Conservation (phyloP, 2,113 vertebrate genomes). For the Bagarius yarrelli region DNA sequence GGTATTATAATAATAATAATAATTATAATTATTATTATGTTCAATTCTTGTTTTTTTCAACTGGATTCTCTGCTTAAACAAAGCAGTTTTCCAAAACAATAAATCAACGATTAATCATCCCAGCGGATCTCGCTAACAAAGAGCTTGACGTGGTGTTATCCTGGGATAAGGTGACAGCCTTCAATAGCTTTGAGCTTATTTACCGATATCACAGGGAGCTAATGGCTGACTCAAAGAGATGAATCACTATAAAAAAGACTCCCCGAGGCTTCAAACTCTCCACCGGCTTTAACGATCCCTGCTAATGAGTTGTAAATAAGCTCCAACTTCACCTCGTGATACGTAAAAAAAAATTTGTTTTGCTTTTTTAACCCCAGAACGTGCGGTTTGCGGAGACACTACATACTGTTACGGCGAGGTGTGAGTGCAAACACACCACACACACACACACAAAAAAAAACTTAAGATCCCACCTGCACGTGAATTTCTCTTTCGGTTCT, state of each 20-base stretch:
- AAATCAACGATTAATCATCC: background rate
- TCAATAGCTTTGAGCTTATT: constrained; percentile 6
- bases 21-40: background rate
- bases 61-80: too few relatives aligned
- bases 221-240: constrained; percentile 17
- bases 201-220: background rate
- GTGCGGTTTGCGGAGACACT: background rate
- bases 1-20: too few relatives aligned
- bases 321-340: background rate
- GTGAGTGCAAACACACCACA: background rate
- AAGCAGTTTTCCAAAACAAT: too few relatives aligned
- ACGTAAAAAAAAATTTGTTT: background rate
- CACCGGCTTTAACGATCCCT: background rate
- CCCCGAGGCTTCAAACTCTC: constrained; percentile 3
- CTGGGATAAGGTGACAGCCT: background rate
- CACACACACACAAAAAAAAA: background rate
- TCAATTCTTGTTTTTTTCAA: background rate
- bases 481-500: constrained; percentile 76
- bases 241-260: background rate
- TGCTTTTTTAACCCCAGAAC: constrained; percentile 42
- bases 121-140: background rate
- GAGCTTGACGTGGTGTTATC: background rate
- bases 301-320: constrained; percentile 25
- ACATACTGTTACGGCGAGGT: too few relatives aligned
- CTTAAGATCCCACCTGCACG: constrained; percentile 78